Percentiles rank a stretch among this genome's conserved stretches.
phyloP scores from a whole-genome alignment of 2,888 invertebrate genomes.

The Tubulanus polymorphus region DNA sequence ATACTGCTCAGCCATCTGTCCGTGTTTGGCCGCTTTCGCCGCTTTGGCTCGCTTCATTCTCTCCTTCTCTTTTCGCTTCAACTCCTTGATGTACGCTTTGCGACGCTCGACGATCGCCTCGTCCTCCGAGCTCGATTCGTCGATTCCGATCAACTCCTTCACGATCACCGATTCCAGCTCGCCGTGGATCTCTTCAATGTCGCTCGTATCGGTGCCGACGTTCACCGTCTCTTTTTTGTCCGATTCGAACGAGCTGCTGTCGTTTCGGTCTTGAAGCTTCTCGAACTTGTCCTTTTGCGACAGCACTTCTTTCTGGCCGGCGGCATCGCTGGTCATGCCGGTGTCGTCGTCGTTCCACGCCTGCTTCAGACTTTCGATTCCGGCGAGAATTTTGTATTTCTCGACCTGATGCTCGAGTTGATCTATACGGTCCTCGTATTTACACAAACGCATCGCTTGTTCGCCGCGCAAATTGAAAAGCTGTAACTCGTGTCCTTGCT shows the following conservation, averaged over 20 bases:
- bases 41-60: background rate
- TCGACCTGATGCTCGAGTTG: conserved; percentile 59
- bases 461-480: conserved; percentile 42
- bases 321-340: background rate
- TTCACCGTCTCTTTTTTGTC: background rate
- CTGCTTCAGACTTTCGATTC: conserved; percentile 59
- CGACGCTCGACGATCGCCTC: background rate
- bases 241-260: background rate
- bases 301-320: background rate
- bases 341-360: conserved; percentile 43
- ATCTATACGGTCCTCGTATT: conserved; percentile 52
- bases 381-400: conserved; percentile 60
- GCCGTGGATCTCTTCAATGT: conserved; percentile 5
- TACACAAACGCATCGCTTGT: conserved; percentile 48
- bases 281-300: background rate
- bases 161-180: background rate
- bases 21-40: background rate
- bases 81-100: background rate
- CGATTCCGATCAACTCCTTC: background rate
- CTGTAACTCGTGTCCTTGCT: conserved; percentile 35
- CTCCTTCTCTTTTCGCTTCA: background rate
- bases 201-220: conserved; percentile 3
- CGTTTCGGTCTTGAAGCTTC: background rate
- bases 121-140: conserved; percentile 2
- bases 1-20: background rate